Evolutionary conservation across 2,888 invertebrate species (phyloP).

Genomic region (Drosophila melanocephala): DNA sequence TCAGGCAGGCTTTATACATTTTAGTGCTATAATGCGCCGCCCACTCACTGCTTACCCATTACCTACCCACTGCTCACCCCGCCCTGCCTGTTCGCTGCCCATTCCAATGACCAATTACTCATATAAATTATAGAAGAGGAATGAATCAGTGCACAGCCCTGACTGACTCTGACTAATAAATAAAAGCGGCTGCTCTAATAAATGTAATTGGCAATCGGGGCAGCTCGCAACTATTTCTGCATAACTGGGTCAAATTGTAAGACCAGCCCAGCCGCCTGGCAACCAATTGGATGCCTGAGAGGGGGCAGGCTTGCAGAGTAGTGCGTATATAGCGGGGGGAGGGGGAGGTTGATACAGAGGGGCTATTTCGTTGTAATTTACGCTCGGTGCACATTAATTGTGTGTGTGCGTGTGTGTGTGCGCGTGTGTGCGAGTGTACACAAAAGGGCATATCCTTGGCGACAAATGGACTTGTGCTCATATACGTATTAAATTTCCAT

Average conservation of each 20-base stretch:
- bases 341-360: background rate
- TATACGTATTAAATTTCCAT: constrained; percentile 73
- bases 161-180: constrained; percentile 57
- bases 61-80: background rate
- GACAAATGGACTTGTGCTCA: constrained; percentile 53
- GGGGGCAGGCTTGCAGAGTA: background rate
- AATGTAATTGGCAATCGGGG: constrained; percentile 71
- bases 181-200: constrained; percentile 71
- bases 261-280: constrained; percentile 39
- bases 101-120: constrained; percentile 62
- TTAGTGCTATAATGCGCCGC: constrained; percentile 35
- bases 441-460: constrained; percentile 66
- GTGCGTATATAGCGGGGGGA: background rate
- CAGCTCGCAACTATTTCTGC: constrained; percentile 55
- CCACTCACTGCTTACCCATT: background rate
- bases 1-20: constrained; percentile 59
- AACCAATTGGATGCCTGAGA: constrained; percentile 42
- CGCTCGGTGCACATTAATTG: constrained; percentile 80
- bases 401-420: constrained; percentile 14
- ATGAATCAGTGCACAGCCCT: constrained; percentile 58
- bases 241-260: constrained; percentile 66
- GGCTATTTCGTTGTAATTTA: constrained; percentile 63
- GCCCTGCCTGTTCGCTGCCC: too few species aligned
- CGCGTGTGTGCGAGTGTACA: background rate
- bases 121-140: constrained; percentile 67